Base-by-base conservation (phyloP, 2,888 invertebrate species). In the Amphiduros pacificus region DNA sequence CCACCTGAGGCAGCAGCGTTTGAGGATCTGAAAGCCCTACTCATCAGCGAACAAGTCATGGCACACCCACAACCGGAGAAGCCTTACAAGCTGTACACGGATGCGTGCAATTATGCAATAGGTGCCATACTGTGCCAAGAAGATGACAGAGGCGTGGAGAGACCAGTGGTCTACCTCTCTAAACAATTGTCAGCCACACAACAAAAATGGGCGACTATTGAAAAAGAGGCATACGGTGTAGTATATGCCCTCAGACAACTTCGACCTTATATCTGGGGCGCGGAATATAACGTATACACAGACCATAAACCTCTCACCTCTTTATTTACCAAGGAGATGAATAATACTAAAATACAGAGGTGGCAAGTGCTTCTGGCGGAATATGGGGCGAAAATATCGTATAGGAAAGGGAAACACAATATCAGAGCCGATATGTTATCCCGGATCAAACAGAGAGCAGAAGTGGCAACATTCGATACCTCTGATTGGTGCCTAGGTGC, bases 331-430 rank as follows among this genome's bases (percentile, higher is more conserved):
- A 22, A 32, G 3, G 36, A 50, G n/a, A 44, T 55, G 36, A 26
- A 17, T 2, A 61, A 61, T 26, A 61, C 61, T 2, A 48, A 55
- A 24, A 29, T 61, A 2, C 61, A 61, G 24, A 2, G 55, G 17
- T 61, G 61, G 61, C 55, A 49, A 9, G 40, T 61, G 1, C 11
- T 61, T 0, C 14, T 61, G 22, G 61, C 55, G 9, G 61, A 61
- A 55, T 55, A 31, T 51, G 61, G 55, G 11, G 55, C 49, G 2
- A 32, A 32, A 22, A 50, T 55, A 14, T 32, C 4, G 48, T 3
- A 11, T 24, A 41, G 28, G 3, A 20, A 56, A 44, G 31, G 56
- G 2, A 56, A 48, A 44, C 11, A 20, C 17, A 41, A 36, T 36
- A 22, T 55, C 32, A 50, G 59, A 28, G 59, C 59, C 1, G 59